Evolutionary conservation across 2,888 invertebrate species (phyloP).

Genomic region (Ophioninae sp.): DNA sequence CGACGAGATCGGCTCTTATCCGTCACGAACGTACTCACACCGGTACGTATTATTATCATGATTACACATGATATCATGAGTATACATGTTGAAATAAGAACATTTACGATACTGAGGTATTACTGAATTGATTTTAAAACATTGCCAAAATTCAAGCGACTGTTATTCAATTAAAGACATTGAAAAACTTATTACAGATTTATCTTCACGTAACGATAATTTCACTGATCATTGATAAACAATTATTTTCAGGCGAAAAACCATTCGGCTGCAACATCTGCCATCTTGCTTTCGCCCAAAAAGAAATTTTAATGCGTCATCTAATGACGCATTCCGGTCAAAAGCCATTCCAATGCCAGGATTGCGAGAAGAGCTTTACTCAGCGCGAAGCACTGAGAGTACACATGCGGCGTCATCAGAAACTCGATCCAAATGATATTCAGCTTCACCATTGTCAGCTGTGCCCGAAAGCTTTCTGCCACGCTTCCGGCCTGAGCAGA

Average conservation of each 20-base stretch:
- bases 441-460: constrained; percentile 86
- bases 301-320: constrained; percentile 84
- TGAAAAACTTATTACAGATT: not conserved
- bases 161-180: not conserved
- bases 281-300: constrained; percentile 87
- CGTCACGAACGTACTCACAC: constrained; percentile 88
- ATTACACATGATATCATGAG: not conserved
- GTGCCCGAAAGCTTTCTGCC: constrained; percentile 85
- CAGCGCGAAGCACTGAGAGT: constrained; percentile 87
- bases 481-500: constrained; percentile 86
- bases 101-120: not conserved
- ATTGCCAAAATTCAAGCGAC: not conserved
- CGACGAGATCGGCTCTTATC: constrained; percentile 85
- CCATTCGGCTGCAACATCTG: constrained; percentile 82
- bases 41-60: constrained; percentile 79
- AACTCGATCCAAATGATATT: constrained; percentile 83
- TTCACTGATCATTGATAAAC: not conserved
- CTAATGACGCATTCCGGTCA: constrained; percentile 81
- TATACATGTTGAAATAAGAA: not conserved
- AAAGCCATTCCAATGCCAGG: constrained; percentile 86
- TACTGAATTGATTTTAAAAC: no score
- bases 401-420: constrained; percentile 85
- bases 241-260: constrained; percentile 75
- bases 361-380: constrained; percentile 87
- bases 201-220: not conserved